Conservation (phyloP, 2,888 invertebrate species). For the Cantharis nigra region DNA sequence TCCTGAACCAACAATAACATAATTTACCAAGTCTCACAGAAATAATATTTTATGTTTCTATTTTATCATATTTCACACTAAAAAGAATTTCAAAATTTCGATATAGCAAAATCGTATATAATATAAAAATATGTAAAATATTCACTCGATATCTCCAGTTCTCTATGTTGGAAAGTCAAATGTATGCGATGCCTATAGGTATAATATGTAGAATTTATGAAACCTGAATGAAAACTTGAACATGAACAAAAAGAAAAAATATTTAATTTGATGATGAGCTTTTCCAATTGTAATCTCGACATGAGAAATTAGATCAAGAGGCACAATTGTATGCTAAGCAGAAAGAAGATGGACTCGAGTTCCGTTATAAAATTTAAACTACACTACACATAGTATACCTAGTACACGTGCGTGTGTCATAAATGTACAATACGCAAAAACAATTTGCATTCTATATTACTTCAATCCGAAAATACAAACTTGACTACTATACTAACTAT, state of each 20-base stretch:
- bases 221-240: background rate
- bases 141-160: too few relatives aligned
- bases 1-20: background rate
- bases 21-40: background rate
- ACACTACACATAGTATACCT: too few relatives aligned
- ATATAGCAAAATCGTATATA: background rate
- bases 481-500: too few relatives aligned
- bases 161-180: background rate
- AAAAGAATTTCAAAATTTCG: background rate
- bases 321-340: constrained; percentile 18
- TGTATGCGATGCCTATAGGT: background rate
- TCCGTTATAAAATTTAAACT: constrained; percentile 6
- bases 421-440: background rate
- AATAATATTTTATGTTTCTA: background rate
- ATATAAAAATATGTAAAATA: background rate
- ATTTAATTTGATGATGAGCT: background rate
- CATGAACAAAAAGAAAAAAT: background rate
- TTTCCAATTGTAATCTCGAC: background rate
- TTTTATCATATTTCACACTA: background rate
- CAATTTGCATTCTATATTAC: background rate
- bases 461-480: background rate
- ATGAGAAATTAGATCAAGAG: constrained; percentile 16
- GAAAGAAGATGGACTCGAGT: constrained; percentile 12
- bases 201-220: background rate
- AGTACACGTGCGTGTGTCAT: too few relatives aligned